Conservation (phyloP, 2,888 invertebrate genomes). For the Leptinotarsa tumamoca region DNA sequence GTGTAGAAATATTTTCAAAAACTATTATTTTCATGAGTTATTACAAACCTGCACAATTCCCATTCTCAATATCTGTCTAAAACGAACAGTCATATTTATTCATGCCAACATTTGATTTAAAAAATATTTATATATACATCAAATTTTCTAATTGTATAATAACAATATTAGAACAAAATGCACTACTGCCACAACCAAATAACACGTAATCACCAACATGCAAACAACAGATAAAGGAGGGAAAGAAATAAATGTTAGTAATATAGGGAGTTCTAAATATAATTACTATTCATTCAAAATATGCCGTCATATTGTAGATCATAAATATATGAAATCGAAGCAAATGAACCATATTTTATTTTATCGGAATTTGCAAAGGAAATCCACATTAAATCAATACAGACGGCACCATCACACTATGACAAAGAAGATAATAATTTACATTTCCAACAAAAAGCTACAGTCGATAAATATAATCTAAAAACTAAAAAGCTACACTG, state of each 20-base stretch:
- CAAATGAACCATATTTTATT: not conserved
- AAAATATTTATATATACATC: slow-evolving; percentile 24
- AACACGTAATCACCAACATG: slow-evolving; percentile 21
- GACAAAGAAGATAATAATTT: slow-evolving; percentile 26
- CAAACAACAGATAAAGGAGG: slow-evolving; percentile 24
- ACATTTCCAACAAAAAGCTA: slow-evolving; percentile 51
- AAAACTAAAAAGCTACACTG: slow-evolving; percentile 39
- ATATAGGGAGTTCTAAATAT: slow-evolving; percentile 18
- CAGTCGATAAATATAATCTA: slow-evolving; percentile 27
- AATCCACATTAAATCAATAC: not conserved
- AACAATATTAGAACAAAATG: slow-evolving; percentile 35
- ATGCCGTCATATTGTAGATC: slow-evolving; percentile 11
- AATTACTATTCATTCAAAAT: slow-evolving; percentile 1
- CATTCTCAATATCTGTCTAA: not conserved
- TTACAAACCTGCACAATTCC: slow-evolving; percentile 10
- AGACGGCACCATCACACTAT: not conserved
- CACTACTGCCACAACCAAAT: slow-evolving; percentile 35
- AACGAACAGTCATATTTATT: slow-evolving; percentile 1
- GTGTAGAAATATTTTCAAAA: no score
- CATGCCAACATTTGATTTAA: slow-evolving; percentile 3
- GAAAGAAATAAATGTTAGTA: slow-evolving; percentile 1
- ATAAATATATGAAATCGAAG: not conserved
- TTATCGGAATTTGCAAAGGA: not conserved
- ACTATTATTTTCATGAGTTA: not conserved
- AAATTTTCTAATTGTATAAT: slow-evolving; percentile 17